Conservation (phyloP, 2,113 vertebrate genomes). For the Sardina pilchardus region DNA sequence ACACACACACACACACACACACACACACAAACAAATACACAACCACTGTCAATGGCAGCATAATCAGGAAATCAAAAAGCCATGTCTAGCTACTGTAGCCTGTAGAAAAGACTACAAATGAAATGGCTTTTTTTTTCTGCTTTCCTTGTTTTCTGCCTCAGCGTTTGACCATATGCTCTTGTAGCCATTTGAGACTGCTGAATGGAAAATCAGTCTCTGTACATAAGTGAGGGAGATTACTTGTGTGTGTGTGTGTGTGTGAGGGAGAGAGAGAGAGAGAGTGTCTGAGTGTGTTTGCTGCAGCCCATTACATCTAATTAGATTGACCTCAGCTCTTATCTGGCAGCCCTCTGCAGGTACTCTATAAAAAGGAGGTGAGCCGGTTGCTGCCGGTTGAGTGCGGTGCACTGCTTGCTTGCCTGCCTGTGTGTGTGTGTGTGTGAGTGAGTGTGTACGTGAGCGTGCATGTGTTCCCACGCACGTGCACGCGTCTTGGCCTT, state of each 20-base stretch:
- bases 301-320: conserved; percentile 60
- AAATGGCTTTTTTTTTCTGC: not conserved
- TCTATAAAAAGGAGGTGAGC: conserved; percentile 22
- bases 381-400: conserved; percentile 35
- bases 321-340: conserved; percentile 55
- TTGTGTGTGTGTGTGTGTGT: conserved; percentile 30
- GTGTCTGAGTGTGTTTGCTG: conserved; percentile 25
- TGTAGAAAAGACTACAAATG: not conserved
- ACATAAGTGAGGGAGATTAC: not conserved
- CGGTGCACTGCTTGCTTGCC: not conserved
- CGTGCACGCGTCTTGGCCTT: not conserved
- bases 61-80: conserved; percentile 2
- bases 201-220: conserved; percentile 1
- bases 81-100: not conserved
- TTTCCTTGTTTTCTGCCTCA: not conserved
- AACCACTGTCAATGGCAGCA: conserved; percentile 16
- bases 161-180: conserved; percentile 51
- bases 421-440: conserved; percentile 18
- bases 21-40: not conserved
- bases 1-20: not conserved
- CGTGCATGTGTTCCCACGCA: not conserved
- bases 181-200: not conserved
- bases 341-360: conserved; percentile 40
- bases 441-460: conserved; percentile 8
- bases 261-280: conserved; percentile 36